These are phyloP conservation scores for Ctenodactylus gundi DNA, from an alignment of 2,113 vertebrate genomes.

Conservation along the genomic window DNA sequence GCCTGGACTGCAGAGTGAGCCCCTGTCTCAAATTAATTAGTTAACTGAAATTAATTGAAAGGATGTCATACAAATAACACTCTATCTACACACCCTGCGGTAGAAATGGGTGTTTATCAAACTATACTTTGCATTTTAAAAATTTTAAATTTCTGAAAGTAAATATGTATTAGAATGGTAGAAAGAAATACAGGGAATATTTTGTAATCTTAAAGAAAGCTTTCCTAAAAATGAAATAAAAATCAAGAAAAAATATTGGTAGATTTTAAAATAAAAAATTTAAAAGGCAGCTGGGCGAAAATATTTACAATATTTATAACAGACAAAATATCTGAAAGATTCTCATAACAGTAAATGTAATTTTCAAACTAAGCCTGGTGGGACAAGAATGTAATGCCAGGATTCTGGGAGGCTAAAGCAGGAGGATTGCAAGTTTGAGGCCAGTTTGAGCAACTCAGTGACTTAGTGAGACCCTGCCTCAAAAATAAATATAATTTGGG, in stretches of 20 bases:
- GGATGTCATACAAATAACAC: neutral
- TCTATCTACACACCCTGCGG: neutral
- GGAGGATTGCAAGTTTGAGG: too few relatives aligned
- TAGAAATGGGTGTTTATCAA: neutral
- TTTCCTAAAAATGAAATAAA: slow-evolving; percentile 16
- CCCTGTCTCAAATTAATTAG: too few relatives aligned
- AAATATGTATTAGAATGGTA: neutral
- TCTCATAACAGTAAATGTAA: too few relatives aligned
- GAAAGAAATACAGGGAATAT: neutral
- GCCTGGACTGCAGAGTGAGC: too few relatives aligned
- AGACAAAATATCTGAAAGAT: too few relatives aligned
- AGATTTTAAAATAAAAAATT: neutral
- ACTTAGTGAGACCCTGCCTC: too few relatives aligned
- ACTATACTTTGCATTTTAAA: neutral
- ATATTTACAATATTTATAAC: neutral
- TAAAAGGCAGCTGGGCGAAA: neutral
- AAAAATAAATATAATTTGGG: too few relatives aligned
- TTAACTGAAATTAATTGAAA: too few relatives aligned
- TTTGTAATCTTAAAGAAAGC: slow-evolving; percentile 12
- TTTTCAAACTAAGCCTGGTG: too few relatives aligned
- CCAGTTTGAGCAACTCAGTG: too few relatives aligned
- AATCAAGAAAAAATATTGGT: neutral
- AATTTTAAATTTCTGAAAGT: neutral
- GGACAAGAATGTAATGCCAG: too few relatives aligned
- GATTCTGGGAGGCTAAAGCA: too few relatives aligned